Conservation (phyloP, 2,113 vertebrate genomes). For the Strix uralensis region DNA sequence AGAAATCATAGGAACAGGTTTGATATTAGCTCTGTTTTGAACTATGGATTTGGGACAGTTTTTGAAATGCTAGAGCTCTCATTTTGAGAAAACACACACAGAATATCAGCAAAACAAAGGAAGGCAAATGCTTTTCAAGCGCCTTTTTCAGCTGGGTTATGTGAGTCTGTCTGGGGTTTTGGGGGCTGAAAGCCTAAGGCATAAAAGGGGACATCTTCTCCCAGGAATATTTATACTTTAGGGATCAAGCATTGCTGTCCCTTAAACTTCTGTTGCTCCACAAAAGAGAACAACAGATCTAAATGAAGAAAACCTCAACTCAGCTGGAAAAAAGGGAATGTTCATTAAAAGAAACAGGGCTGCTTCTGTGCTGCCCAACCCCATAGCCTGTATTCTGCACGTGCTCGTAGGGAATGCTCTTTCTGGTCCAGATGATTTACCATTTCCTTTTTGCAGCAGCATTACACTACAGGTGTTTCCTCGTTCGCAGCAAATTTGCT, state of each 20-base stretch:
- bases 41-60: background rate
- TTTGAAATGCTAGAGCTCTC: background rate
- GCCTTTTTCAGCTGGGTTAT: background rate
- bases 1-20: background rate
- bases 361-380: background rate
- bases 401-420: background rate
- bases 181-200: background rate
- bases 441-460: background rate
- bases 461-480: background rate
- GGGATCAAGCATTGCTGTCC: background rate
- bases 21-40: background rate
- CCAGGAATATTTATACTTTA: background rate
- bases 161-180: background rate
- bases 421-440: background rate
- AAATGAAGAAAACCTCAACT: background rate
- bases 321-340: background rate
- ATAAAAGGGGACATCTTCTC: background rate
- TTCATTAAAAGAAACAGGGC: background rate
- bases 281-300: background rate
- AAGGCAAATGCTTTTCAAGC: background rate
- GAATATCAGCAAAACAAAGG: background rate
- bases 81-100: background rate
- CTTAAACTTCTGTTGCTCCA: background rate
- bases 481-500: background rate
- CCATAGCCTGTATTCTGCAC: accelerated